These are phyloP conservation scores for Noctilio leporinus DNA, from an alignment of 2,113 vertebrate genomes.

Conservation along the genomic window DNA sequence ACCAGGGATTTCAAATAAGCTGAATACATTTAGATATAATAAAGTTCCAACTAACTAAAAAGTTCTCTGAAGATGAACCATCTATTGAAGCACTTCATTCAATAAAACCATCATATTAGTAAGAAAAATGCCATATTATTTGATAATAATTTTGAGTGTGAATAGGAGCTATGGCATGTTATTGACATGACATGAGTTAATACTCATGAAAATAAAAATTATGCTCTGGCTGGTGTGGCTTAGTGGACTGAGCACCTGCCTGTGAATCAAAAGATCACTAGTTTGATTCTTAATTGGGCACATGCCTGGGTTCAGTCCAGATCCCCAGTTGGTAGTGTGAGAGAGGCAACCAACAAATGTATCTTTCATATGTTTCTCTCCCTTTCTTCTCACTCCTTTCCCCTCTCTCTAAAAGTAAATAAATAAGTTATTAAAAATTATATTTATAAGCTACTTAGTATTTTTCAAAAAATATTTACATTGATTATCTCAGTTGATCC, in stretches of 20 bases:
- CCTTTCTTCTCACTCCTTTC: too few species aligned
- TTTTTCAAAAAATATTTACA: not conserved
- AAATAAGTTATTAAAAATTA: too few species aligned
- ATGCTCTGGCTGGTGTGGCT: too few species aligned
- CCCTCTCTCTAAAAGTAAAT: too few species aligned
- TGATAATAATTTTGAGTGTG: not conserved
- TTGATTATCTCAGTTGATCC: not conserved
- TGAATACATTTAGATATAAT: not conserved
- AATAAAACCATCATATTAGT: not conserved
- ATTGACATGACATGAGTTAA: not conserved
- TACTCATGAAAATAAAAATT: not conserved
- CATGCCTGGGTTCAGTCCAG: too few species aligned
- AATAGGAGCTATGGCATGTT: not conserved
- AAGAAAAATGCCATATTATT: not conserved
- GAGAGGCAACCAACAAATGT: too few species aligned
- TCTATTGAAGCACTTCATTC: not conserved
- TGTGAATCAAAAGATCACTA: too few species aligned
- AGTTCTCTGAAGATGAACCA: not conserved
- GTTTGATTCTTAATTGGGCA: too few species aligned
- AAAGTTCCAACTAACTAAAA: not conserved
- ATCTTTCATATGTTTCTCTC: too few species aligned
- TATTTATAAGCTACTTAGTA: not conserved
- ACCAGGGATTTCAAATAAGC: slow-evolving; percentile 21
- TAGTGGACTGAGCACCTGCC: too few species aligned
- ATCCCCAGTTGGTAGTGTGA: too few species aligned